Evolutionary conservation across 2,113 vertebrate species (phyloP).

Genomic region (Anguilla rostrata): DNA sequence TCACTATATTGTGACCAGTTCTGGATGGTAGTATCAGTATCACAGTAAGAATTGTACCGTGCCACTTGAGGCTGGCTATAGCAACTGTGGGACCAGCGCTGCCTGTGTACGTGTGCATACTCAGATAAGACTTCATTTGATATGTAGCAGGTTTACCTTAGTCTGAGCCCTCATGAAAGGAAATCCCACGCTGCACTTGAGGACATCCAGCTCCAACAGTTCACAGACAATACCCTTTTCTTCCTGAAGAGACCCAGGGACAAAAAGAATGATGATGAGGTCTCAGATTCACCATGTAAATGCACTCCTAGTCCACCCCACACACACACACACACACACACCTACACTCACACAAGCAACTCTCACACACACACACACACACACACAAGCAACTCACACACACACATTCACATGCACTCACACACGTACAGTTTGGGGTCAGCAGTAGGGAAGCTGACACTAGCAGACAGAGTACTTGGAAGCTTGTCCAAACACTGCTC

Average conservation of each 20-base stretch:
- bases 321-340: neutral
- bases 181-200: slow-evolving; percentile 97
- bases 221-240: slow-evolving; percentile 94
- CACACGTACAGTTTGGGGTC: neutral
- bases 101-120: neutral
- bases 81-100: neutral
- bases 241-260: slow-evolving; percentile 73
- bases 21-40: too few species aligned
- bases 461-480: slow-evolving; percentile 67
- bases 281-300: slow-evolving; percentile 6
- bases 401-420: slow-evolving; percentile 14
- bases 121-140: too few species aligned
- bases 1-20: too few species aligned
- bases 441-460: slow-evolving; percentile 23
- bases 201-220: slow-evolving; percentile 87
- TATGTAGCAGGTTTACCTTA: slow-evolving; percentile 68
- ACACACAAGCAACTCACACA: slow-evolving; percentile 49
- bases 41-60: too few species aligned
- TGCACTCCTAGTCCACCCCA: neutral
- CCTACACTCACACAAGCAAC: neutral
- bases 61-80: too few species aligned
- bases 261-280: slow-evolving; percentile 36
- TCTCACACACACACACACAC: neutral
- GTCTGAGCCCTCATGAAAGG: slow-evolving; percentile 97
- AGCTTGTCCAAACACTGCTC: slow-evolving; percentile 72